Evolutionary conservation across 30 jellyfish, hydroid and myxozoan genomes (phyloP), one percentile per base, ranked within the genome.

Genomic region (Pelagia noctiluca): DNA sequence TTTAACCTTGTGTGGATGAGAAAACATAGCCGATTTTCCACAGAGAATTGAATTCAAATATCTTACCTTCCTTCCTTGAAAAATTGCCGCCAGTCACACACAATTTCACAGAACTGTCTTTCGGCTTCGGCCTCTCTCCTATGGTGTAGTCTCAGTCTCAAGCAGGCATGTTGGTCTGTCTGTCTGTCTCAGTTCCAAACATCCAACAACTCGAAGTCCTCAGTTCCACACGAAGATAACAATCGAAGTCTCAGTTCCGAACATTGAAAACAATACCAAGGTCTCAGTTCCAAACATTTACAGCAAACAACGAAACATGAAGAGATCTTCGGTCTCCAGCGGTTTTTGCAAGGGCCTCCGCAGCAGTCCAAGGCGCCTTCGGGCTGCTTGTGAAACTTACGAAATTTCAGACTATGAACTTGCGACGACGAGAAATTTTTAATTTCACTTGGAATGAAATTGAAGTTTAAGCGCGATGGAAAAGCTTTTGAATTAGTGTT

Each of bases 301-400:
- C 61, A 47, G 61, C 61, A 47, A 47, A 47, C 61, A 47, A 47
- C 61, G 61, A 47, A 47, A 47, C 61, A 47, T 47, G 19, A n/a
- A 47, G 61, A 47, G 61, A n/a, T 47, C 12, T 47, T 13, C 19
- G 61, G 61, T 47, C 61, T 47, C 61, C 61, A 47, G 19, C 61
- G 61, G 61, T 47, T 47, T 47, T 47, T n/a, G 61, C 19, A 47
- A 47, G 12, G 61, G 61, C 61, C 61, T 47, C 61, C 61, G 61
- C 61, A 47, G 61, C 19, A 10, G 61, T 47, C 61, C 12, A 47
- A 47, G 61, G 61, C 61, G 19, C 12, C 61, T 47, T 47, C 61
- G 61, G 61, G 61, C 61, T 47, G 61, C 61, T 47, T 13, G 61
- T 47, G 61, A 47, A 47, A 47, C 61, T 47, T 47, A 47, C 61